Evolutionary conservation across 2,113 vertebrate genomes (phyloP), one percentile per base, ranked within the genome.

Genomic region (Cyprinus carpio): DNA sequence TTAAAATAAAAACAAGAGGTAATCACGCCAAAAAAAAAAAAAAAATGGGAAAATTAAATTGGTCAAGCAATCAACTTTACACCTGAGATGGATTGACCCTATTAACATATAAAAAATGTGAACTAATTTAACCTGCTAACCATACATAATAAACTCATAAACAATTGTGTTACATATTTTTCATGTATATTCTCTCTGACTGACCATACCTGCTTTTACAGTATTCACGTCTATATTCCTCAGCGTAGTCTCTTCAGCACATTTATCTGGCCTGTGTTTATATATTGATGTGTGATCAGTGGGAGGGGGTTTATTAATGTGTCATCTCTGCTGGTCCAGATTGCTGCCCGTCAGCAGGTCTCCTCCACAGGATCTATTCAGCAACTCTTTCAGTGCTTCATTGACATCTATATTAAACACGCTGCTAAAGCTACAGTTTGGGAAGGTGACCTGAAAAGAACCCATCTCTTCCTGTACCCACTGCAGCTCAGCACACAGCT

Each of bases 391-490:
- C 11, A 96, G 83, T 0, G 95, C 93, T 54, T 95, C 94, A 29
- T 91, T 95, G 76, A 94, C 4, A 1, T 96, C 94, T 69, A 93
- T 90, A 75, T 89, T 92, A 74, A 92, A 89, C 78, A 86, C 79
- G 5, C 85, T 81, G 85, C 85, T 86, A 37, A 86, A 86, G 79
- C 58, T 86, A 64, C 85, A 82, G 79, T 40, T 86, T 4, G 87
- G 84, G 1, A 64, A 91, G 34, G 93, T 93, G 31, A 91, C 85
- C 6, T 93, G 95, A 88, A 95, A 92, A n/a, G 91, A 90, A 46
- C 91, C 90, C 86, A 95, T 91, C 75, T 96, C 91, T 23, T 96
- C 96, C 91, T 96, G 95, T 46, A 97, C 90, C 96, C 95, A 96
- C 56, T 87, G 91, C 51, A 98, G 92, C 54, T 98, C 96, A 6